Conservation (phyloP, 1,140 invertebrate species). For the Sminthurinus signatus region DNA sequence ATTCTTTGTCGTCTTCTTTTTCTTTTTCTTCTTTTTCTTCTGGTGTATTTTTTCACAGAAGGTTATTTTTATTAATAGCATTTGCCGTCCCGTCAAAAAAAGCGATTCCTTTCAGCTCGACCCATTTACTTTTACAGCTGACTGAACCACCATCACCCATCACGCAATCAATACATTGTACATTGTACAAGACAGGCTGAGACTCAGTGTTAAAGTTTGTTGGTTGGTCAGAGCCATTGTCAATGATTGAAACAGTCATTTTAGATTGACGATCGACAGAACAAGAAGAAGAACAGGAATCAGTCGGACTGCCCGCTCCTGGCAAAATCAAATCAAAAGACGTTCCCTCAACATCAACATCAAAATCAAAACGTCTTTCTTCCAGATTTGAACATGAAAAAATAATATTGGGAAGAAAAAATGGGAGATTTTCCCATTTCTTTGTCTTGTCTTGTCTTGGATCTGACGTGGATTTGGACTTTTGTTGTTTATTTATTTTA, state of each 20-base stretch:
- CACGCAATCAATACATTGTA: slow-evolving; percentile 23
- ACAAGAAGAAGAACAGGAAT: no score
- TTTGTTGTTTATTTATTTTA: not conserved
- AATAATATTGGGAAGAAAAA: no score
- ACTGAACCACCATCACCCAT: slow-evolving; percentile 19
- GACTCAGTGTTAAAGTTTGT: no score
- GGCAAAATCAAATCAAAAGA: no score
- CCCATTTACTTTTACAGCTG: slow-evolving; percentile 29
- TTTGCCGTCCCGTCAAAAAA: slow-evolving; percentile 16
- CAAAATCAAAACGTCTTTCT: no score
- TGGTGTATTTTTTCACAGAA: no score
- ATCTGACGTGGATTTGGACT: not conserved
- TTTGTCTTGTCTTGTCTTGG: not conserved
- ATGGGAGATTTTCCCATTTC: not conserved
- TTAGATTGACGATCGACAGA: slow-evolving; percentile 1
- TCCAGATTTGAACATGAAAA: no score
- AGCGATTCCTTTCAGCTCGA: slow-evolving; percentile 23
- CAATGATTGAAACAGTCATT: slow-evolving; percentile 12
- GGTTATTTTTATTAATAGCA: slow-evolving; percentile 29
- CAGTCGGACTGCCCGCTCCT: no score
- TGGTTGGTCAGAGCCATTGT: slow-evolving; percentile 15
- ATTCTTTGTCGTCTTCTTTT: no score
- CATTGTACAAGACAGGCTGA: no score
- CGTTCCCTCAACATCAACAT: no score
- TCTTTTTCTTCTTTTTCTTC: no score